Evolutionary conservation across 53 echinoderm and acorn worm genomes (phyloP), one percentile per base, ranked within the genome.

Genomic region (Hippasteria phrygiana): DNA sequence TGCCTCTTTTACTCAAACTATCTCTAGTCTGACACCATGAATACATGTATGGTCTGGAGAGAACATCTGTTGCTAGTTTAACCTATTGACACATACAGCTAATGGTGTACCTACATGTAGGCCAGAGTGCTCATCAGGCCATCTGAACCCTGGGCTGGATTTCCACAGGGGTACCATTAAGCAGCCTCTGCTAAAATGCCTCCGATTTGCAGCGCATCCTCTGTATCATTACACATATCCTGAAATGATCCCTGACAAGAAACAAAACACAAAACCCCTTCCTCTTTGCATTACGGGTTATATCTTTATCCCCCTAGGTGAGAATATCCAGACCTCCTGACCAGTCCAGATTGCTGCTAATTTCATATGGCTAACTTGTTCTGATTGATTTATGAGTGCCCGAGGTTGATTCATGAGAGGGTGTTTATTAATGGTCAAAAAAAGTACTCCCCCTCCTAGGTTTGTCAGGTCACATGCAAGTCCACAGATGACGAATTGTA

Each of bases 221-320:
- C 51, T 28, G 51, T 27, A 48, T 50, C 75, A 75, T 42, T 37
- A 24, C 82, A 82, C 82, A 66, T 82, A 63, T 81, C 82, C 82
- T 82, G 67, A 5, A 18, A 31, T 43, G 43, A 82, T 82, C 46
- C 63, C 11, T 66, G 67, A 64, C 66, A 64, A 65, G 65, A 64
- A 82, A 82, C 82, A 66, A 43, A 65, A 82, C 82, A 82, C 64
- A 64, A 64, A 36, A 26, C 43, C 1, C 16, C 4, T 82, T 64
- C 82, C 65, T 39, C 5, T 32, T 46, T 24, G 14, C 22, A 43
- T 63, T 66, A 82, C 8, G 29, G 42, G 46, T 35, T 32, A 66
- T 29, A 45, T 82, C 34, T 82, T 4, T 5, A 64, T 63, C 65
- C 41, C 38, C 41, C 1, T 22, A 1, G 18, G 5, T 73, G 40